Conservation (phyloP, 2,113 vertebrate species). For the Nyctibius bracteatus region DNA sequence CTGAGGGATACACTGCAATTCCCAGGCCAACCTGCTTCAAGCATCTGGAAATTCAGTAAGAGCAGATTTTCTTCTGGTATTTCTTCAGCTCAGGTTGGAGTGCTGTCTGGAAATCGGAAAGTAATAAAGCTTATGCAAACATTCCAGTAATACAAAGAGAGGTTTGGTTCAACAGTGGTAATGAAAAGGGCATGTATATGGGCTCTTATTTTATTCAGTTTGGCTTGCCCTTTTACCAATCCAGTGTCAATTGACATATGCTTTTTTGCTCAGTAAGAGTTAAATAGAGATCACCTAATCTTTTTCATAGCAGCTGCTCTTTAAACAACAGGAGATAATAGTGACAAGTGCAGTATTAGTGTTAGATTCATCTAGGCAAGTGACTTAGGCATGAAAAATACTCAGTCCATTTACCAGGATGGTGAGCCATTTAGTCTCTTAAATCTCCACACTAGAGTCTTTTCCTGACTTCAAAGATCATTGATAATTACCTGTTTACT, state of each 20-base stretch:
- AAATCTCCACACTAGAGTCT: background rate
- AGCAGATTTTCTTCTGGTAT: slow-evolving; percentile 34
- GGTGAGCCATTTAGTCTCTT: background rate
- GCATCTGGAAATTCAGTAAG: slow-evolving; percentile 29
- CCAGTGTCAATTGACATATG: background rate
- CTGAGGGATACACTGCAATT: background rate
- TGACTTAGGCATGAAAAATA: background rate
- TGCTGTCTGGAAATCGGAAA: slow-evolving; percentile 35
- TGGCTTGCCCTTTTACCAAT: background rate
- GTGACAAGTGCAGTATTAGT: background rate
- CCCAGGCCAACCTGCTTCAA: background rate
- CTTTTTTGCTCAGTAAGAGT: background rate
- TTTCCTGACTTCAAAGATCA: background rate
- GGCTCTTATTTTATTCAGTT: background rate
- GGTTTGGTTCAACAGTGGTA: background rate
- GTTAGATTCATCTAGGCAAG: background rate
- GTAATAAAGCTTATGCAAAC: slow-evolving; percentile 47
- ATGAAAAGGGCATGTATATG: background rate
- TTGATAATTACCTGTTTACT: background rate
- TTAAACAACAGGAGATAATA: background rate
- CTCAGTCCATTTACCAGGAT: background rate
- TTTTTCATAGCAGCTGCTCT: background rate
- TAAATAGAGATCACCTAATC: background rate
- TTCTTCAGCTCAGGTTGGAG: slow-evolving; percentile 16
- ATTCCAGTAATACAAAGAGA: slow-evolving; percentile 40